Percentiles rank a stretch among this genome's conserved stretches.
phyloP scores from a whole-genome alignment of 2,113 vertebrate species.

The Malurus alboscapulatus region DNA sequence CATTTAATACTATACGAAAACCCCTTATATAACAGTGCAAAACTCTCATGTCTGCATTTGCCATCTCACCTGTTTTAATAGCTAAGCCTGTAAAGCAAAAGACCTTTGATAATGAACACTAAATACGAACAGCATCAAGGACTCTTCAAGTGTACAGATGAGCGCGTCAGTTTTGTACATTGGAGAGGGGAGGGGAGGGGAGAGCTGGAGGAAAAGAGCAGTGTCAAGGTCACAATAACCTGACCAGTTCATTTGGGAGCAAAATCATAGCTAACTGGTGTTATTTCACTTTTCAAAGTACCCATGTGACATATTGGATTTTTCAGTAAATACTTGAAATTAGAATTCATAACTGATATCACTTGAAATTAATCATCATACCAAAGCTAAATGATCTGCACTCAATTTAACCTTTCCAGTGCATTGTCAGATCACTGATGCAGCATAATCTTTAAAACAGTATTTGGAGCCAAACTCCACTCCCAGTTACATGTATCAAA shows the following conservation, averaged over 20 bases:
- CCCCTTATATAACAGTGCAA: not conserved
- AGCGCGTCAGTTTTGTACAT: not conserved
- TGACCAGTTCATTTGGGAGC: not conserved
- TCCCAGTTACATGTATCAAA: not conserved
- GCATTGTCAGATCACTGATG: not conserved
- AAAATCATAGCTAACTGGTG: not conserved
- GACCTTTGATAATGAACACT: not conserved
- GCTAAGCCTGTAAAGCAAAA: not conserved
- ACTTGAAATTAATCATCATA: conserved; percentile 11
- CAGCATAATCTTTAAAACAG: not conserved
- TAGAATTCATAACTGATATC: not conserved
- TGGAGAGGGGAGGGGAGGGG: not conserved
- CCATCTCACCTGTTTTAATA: conserved; percentile 8
- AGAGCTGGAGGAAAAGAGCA: not conserved
- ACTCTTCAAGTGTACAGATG: not conserved
- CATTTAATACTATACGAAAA: not conserved
- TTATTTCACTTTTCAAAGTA: not conserved
- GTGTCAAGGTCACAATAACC: not conserved
- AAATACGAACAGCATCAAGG: not conserved
- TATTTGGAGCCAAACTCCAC: not conserved
- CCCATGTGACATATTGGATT: not conserved
- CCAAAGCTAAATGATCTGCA: not conserved
- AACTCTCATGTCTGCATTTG: not conserved
- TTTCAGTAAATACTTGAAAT: conserved; percentile 26
- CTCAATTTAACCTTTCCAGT: conserved; percentile 16